phyloP scores from a whole-genome alignment of 2,888 invertebrate species.

The Anoplius nigerrimus region DNA sequence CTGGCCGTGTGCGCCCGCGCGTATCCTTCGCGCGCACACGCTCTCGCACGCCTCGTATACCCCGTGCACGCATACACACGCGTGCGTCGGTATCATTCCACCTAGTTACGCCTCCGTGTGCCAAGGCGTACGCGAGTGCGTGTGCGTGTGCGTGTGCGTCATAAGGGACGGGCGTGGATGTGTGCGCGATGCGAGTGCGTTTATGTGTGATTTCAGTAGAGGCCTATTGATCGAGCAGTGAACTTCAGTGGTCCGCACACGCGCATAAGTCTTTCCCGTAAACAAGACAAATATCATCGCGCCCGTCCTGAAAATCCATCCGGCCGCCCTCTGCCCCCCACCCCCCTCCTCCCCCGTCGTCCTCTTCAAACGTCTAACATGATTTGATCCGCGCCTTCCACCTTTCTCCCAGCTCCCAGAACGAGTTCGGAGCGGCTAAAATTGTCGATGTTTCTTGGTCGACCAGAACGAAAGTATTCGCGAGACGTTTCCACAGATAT shows the following conservation, averaged over 20 bases:
- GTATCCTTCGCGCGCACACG: conserved; percentile 3
- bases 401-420: neutral
- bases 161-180: conserved; percentile 33
- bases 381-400: conserved; percentile 35
- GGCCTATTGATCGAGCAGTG: conserved; percentile 71
- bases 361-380: conserved; percentile 44
- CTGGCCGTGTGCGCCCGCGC: conserved; percentile 13
- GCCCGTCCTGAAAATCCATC: conserved; percentile 69
- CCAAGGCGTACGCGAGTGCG: too few species aligned
- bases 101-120: too few species aligned
- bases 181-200: conserved; percentile 45
- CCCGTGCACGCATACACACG: conserved; percentile 5
- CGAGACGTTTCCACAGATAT: too few species aligned
- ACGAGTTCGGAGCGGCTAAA: conserved; percentile 7
- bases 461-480: too few species aligned
- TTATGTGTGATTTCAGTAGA: conserved; percentile 68
- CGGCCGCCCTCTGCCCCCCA: conserved; percentile 52
- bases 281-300: conserved; percentile 75
- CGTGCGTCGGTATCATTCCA: too few species aligned
- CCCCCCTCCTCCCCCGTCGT: conserved; percentile 46
- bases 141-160: conserved; percentile 13
- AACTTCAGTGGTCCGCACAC: conserved; percentile 69
- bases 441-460: neutral
- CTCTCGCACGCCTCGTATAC: too few species aligned
- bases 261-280: conserved; percentile 73